Percentiles rank a stretch among this genome's conserved stretches.
These are phyloP conservation scores for Aporrectodea caliginosa DNA, from an alignment of 1,140 invertebrate genomes.

Conservation along the genomic window DNA sequence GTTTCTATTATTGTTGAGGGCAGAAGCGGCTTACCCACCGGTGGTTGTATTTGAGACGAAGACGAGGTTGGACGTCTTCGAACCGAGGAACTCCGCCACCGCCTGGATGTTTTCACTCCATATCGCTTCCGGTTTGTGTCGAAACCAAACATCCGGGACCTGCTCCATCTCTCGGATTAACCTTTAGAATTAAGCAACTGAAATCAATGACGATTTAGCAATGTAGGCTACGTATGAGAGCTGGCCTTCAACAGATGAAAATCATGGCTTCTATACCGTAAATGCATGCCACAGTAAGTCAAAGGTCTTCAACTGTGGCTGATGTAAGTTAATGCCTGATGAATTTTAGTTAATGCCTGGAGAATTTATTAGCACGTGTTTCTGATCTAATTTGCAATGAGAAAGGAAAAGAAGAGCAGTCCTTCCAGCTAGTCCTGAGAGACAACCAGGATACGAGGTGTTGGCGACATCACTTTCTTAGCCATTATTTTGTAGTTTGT, in stretches of 20 bases:
- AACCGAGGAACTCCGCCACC: constrained; percentile 6
- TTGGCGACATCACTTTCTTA: no score
- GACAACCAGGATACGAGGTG: no score
- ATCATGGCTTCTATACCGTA: not conserved
- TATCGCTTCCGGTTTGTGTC: not conserved
- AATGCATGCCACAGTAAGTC: not conserved
- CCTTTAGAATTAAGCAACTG: no score
- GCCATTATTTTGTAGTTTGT: no score
- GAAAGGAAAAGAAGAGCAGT: no score
- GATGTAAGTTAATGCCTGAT: not conserved
- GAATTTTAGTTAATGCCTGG: not conserved
- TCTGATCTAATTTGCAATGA: no score
- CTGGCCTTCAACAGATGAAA: not conserved
- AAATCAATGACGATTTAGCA: no score
- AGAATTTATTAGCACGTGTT: no score
- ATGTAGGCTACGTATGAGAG: not conserved
- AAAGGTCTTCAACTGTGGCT: not conserved
- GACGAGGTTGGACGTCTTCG: constrained; percentile 10
- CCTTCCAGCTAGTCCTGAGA: no score
- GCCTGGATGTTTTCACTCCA: constrained; percentile 7
- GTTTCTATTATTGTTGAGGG: not conserved
- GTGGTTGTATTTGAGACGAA: constrained; percentile 17
- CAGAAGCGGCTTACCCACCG: not conserved
- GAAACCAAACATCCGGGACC: not conserved
- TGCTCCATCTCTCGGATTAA: not conserved